Base-by-base conservation (phyloP, 1,140 invertebrate species). In the Thalassaphorura encarpata region DNA sequence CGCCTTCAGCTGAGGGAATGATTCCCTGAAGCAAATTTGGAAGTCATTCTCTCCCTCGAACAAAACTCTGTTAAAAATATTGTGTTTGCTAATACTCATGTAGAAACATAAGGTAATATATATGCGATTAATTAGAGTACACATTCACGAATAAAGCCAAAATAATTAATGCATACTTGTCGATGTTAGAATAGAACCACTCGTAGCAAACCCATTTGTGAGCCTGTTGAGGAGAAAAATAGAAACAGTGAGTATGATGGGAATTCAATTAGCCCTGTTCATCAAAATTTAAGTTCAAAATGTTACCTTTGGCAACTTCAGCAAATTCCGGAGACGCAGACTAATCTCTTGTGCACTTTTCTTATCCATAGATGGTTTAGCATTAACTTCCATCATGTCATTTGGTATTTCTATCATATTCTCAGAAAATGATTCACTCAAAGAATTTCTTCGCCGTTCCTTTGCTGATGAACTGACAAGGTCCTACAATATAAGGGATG, bases 121-220 rank as follows among this genome's bases (percentile, higher is more conserved):
- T n/a, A 56, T 21, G 41, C 18, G 23, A 41, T 27, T 36, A n/a
- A 43, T 13, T 11, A 29, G 24, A 49, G 11, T 29, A 15, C 6
- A 13, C 19, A 31, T 29, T 47, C 26, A 47, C 23, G 29, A 56
- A 51, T 48, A 8, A 43, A 33, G 41, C 41, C 6, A 18, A 24
- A 61, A 36, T 21, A 28, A 16, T n/a, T 21, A 16, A 53, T 63
- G 75, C 77, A 71, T 75, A 83, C 80, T 81, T 79, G 71, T 98
- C 94, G 64, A 98, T 86, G 69, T 96, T 97, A 66, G 93, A 97
- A 70, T 98, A 99, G 75, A 99, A 99, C 84, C 93, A 98, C 71
- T 99, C 96, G 73, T 93, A 97, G 69, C 91, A 97, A 1, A 97
- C 92, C 92, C 93, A 99, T 76, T 94, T 95, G 71, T 98, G 94